A percentile compares a stretch with the other conserved stretches of the same genome.
Conservation (phyloP, 2,797 vertebrate genomes). For the Scolopax rusticola region DNA sequence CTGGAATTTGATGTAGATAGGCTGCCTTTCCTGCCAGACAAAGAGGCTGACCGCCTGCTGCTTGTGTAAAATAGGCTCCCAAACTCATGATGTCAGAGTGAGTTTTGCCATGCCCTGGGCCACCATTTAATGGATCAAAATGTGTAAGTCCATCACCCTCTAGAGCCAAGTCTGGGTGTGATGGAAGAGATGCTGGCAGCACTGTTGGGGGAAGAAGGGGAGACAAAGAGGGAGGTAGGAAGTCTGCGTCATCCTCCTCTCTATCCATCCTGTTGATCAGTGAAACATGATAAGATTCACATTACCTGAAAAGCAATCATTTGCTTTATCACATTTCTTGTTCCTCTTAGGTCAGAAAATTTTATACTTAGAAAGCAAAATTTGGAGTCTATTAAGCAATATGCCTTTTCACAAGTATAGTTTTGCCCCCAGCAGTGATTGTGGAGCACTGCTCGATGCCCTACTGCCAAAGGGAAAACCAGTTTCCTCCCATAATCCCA, state of each 20-base stretch:
- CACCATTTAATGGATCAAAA: constrained; percentile 11
- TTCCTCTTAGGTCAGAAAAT: background rate
- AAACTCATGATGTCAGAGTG: constrained; percentile 34
- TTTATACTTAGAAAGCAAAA: background rate
- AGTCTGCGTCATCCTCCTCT: background rate
- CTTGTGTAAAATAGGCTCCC: constrained; percentile 24
- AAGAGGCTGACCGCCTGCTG: constrained; percentile 9
- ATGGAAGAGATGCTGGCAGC: background rate
- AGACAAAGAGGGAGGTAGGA: background rate
- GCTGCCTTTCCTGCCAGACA: constrained; percentile 33
- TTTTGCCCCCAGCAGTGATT: background rate
- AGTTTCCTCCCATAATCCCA: background rate
- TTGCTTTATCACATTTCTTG: background rate
- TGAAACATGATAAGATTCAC: background rate
- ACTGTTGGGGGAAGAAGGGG: background rate
- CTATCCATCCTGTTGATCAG: background rate
- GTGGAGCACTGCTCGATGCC: background rate
- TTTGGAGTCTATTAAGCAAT: background rate
- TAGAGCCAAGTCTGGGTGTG: background rate
- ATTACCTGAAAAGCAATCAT: background rate
- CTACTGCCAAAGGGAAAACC: background rate
- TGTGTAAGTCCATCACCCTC: background rate
- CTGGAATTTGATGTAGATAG: constrained; percentile 44
- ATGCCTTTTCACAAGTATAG: background rate
- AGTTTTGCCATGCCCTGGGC: constrained; percentile 17